These are phyloP conservation scores for Thunnus maccoyii DNA, from an alignment of 2,113 vertebrate species.

Conservation along the genomic window DNA sequence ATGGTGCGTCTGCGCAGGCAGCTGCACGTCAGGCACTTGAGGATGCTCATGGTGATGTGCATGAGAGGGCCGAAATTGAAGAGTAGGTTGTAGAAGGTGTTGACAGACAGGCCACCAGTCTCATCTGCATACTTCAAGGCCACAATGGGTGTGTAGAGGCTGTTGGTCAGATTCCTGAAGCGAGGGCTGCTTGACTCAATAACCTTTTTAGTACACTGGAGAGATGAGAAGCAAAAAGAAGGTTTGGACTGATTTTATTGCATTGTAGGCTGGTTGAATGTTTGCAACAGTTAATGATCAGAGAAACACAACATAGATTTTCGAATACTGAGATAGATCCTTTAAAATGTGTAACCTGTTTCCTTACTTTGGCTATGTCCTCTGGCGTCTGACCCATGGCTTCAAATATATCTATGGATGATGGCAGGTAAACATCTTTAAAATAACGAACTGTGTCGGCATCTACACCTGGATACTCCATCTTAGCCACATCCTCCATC, in stretches of 20 bases:
- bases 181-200: slow-evolving; percentile 85
- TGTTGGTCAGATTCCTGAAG: slow-evolving; percentile 88
- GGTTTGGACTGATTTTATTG: neutral
- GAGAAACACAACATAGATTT: neutral
- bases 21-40: slow-evolving; percentile 88
- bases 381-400: slow-evolving; percentile 88
- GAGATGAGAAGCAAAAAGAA: slow-evolving; percentile 20
- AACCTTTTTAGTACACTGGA: slow-evolving; percentile 87
- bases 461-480: slow-evolving; percentile 85
- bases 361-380: slow-evolving; percentile 85
- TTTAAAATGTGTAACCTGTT: neutral
- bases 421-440: slow-evolving; percentile 88
- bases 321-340: neutral
- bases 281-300: neutral
- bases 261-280: neutral
- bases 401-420: slow-evolving; percentile 86
- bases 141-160: slow-evolving; percentile 87
- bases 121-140: slow-evolving; percentile 88
- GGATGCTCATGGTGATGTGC: slow-evolving; percentile 85
- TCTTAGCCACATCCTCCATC: slow-evolving; percentile 87
- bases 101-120: slow-evolving; percentile 86
- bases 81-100: slow-evolving; percentile 89
- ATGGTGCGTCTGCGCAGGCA: slow-evolving; percentile 87
- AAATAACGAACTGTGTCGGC: slow-evolving; percentile 87
- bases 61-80: slow-evolving; percentile 88